phyloP scores from a whole-genome alignment of 2,797 vertebrate species.

The Acrossocheilus wenchowensis region DNA sequence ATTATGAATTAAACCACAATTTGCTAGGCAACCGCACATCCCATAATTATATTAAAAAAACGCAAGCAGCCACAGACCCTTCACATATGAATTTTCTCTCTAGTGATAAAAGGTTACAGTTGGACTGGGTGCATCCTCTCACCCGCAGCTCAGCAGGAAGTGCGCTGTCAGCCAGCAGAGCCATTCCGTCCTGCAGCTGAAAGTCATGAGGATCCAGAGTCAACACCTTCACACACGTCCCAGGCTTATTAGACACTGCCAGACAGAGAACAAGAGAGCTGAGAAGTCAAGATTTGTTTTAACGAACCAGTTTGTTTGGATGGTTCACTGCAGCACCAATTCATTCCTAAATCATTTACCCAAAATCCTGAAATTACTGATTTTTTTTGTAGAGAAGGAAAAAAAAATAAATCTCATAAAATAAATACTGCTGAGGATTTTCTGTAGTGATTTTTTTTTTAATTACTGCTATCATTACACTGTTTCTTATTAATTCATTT shows the following conservation, averaged over 20 bases:
- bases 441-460: too few relatives aligned
- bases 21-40: not conserved
- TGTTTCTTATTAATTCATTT: not conserved
- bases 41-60: not conserved
- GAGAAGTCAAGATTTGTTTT: not conserved
- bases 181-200: slow-evolving; percentile 90
- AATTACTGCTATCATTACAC: too few relatives aligned
- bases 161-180: slow-evolving; percentile 90
- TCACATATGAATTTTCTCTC: not conserved
- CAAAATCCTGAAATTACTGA: not conserved
- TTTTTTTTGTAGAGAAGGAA: too few relatives aligned
- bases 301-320: not conserved
- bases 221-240: slow-evolving; percentile 94
- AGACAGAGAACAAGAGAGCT: not conserved
- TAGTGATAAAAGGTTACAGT: not conserved
- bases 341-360: not conserved
- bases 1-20: not conserved
- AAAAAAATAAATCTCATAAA: not conserved
- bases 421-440: not conserved
- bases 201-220: slow-evolving; percentile 88
- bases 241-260: slow-evolving; percentile 93
- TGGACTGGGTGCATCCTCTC: slow-evolving; percentile 33
- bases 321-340: not conserved
- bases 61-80: not conserved
- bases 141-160: slow-evolving; percentile 89